Evolutionary conservation across 2,113 vertebrate species (phyloP), one percentile per base, ranked within the genome.

Genomic region (Ammodytes dubius): DNA sequence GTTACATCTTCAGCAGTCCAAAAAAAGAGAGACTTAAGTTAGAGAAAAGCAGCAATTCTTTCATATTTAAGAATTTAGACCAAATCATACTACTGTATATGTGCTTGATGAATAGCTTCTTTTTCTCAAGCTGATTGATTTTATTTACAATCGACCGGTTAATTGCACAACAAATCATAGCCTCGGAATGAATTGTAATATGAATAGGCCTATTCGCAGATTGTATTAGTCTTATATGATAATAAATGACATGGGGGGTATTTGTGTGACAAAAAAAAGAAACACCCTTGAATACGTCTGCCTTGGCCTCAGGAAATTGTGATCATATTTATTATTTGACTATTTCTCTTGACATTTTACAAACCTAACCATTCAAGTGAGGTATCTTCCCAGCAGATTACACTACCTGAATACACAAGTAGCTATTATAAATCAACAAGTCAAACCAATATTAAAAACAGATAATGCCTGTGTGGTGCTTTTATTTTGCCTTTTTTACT

Each of bases 401-500:
- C 35, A 27, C 8, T 17, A 2, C 43, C 70, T 40, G 40, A 61
- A 37, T 15, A 46, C n/a, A 52, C 37, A 14, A 14, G 6, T n/a
- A 9, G 9, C 27, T 27, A 27, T 27, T 27, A 27, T 27, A 52
- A 42, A 70, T 43, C 54, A 80, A 2, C 19, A n/a, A 27, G 69
- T 68, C 69, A 61, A 61, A 7, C 61, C 46, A 47, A 54, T 14
- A 46, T 54, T 54, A 46, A 54, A 27, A 70, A 58, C 11, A 40
- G 47, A 58, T 66, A 63, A 56, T 64, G 53, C 35, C 64, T 15
- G 60, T 46, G 15, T 43, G 65, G 52, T 73, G 60, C 63, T 78
- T 73, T 76, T 82, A 53, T 74, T 83, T 60, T 54, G 13, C 49
- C 77, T 4, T 49, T 53, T 42, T 7, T 27, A 11, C 42, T 37